Conservation (phyloP, 2,113 vertebrate genomes). For the Aegotheles bennettii region DNA sequence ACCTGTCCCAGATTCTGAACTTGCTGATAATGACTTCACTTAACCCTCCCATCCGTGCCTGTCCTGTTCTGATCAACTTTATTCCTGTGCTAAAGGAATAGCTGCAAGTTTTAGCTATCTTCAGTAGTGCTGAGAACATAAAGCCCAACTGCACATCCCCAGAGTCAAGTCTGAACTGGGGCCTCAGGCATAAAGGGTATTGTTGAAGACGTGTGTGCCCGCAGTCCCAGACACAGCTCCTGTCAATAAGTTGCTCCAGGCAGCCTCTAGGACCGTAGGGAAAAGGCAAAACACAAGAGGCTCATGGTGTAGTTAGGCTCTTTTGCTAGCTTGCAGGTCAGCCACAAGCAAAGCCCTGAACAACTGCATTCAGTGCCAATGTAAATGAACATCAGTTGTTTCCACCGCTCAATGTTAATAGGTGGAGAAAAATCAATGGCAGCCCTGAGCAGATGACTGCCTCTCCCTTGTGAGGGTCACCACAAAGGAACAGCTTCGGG, state of each 20-base stretch:
- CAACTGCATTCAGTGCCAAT: not conserved
- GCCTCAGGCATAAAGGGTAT: not conserved
- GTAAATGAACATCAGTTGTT: not conserved
- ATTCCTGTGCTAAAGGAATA: not conserved
- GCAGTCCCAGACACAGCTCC: not conserved
- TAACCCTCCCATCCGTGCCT: not conserved
- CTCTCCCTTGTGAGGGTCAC: not conserved
- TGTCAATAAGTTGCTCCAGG: not conserved
- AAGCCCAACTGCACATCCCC: not conserved
- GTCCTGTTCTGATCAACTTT: not conserved
- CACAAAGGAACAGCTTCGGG: not conserved
- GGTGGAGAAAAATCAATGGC: not conserved
- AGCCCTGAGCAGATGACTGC: not conserved
- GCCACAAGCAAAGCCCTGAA: not conserved
- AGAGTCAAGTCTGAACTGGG: not conserved
- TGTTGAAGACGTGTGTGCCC: not conserved
- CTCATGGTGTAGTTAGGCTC: fast-evolving
- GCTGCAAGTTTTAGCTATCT: not conserved
- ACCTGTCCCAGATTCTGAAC: not conserved
- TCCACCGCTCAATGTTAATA: not conserved
- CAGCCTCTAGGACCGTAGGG: not conserved
- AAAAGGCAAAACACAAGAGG: fast-evolving
- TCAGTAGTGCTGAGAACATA: not conserved
- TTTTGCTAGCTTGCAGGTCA: not conserved
- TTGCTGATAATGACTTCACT: not conserved